Base-by-base conservation (phyloP, 2,888 invertebrate species). In the Catocala nupta region DNA sequence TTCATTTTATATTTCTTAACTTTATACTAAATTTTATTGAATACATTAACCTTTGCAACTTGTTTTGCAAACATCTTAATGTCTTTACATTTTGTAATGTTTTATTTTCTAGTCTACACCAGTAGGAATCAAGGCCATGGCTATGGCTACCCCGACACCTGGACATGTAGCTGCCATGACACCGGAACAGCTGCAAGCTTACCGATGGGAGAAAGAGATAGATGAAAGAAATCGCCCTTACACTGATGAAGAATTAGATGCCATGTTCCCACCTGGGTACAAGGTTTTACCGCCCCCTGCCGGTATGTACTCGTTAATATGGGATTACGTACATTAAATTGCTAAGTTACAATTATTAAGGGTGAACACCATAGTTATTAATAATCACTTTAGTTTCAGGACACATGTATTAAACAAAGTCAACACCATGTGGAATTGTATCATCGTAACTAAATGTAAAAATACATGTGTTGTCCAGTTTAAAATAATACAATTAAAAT, bases 81-180 rank as follows among this genome's bases (percentile, higher is more conserved):
- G 36, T 39, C 36, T 39, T 39, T 39, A 39, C 36, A 39, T 39
- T 39, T 9, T 8, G 8, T 39, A 39, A 39, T 5, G 11, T 39
- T 16, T 33, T 25, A 16, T 36, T 65, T 59, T 68, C 65, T 75
- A 95, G 86, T 95, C 96, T 25, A 98, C 99, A 5, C 98, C 98
- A 0, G 96, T 98, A 13, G 98, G 98, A 47, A 96, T 97, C 2
- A 99, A 99, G 89, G 99, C 99, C 0, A 99, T 99, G 99, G 98
- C 97, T 0, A 97, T 99, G 97, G 98, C 99, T 2, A 99, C 99
- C 0, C 99, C 99, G 0, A 98, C 99, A 0, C 99, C 99, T 0
- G 98, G 98, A 13, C 99, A 99, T 82, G 95, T 99, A 68, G 97
- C 99, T 69, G 98, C 99, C 11, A 99, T 99, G 99, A 99, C 99